These are phyloP conservation scores for Actinostola sp. DNA, from an alignment of 92 coral and sea anemone genomes.

Conservation along the genomic window DNA sequence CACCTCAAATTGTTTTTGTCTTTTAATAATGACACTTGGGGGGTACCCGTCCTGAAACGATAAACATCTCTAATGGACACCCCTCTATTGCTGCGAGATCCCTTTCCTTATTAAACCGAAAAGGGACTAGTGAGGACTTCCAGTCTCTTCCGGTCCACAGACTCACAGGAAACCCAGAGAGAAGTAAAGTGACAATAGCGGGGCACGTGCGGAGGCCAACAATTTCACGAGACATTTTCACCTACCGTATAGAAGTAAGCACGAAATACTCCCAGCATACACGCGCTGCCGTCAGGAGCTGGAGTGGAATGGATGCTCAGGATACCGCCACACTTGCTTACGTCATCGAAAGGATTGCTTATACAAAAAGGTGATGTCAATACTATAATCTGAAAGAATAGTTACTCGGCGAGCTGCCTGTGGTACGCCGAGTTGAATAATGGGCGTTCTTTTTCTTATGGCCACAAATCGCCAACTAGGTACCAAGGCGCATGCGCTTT, in stretches of 20 bases:
- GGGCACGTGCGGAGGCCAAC: neutral
- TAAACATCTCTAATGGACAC: too few relatives aligned
- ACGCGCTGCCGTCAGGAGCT: constrained; percentile 1
- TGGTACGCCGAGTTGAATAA: too few relatives aligned
- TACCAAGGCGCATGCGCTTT: too few relatives aligned
- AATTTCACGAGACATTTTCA: neutral
- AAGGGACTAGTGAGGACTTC: too few relatives aligned
- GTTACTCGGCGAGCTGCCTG: neutral
- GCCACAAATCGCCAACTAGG: too few relatives aligned
- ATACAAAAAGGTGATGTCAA: neutral
- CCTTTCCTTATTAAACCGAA: too few relatives aligned
- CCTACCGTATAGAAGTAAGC: constrained; percentile 6
- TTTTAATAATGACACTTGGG: neutral
- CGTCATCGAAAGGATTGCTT: constrained; percentile 3
- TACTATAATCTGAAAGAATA: neutral
- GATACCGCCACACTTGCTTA: neutral
- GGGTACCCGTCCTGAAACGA: too few relatives aligned
- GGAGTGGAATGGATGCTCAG: neutral
- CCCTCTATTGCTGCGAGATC: too few relatives aligned
- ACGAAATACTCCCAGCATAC: neutral
- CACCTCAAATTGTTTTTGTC: neutral
- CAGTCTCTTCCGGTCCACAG: too few relatives aligned
- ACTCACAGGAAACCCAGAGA: too few relatives aligned
- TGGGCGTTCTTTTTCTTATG: too few relatives aligned
- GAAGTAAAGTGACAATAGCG: neutral